Conservation (phyloP, 2,888 invertebrate species). For the Agrypnus murinus region DNA sequence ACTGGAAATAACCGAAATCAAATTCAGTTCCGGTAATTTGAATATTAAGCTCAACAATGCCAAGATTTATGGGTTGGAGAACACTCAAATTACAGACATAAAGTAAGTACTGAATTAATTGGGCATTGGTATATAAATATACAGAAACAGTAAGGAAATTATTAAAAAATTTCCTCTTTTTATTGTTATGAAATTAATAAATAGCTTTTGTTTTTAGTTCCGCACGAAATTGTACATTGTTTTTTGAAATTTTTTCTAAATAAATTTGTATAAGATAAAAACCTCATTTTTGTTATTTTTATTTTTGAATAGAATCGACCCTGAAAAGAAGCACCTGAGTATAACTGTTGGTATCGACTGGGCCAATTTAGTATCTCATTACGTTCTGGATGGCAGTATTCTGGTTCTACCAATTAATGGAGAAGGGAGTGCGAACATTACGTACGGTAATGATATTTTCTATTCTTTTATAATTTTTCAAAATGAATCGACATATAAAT, state of each 20-base stretch:
- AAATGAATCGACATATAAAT: too few species aligned
- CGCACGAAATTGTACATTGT: too few species aligned
- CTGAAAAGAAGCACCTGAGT: conserved; percentile 49
- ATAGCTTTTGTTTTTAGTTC: too few species aligned
- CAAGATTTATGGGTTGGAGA: conserved; percentile 59
- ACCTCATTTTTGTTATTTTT: too few species aligned
- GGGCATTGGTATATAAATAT: too few species aligned
- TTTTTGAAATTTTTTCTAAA: too few species aligned
- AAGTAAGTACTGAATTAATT: conserved; percentile 50
- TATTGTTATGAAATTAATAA: too few species aligned
- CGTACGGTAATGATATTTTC: conserved; percentile 59
- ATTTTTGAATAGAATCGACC: conserved; percentile 54
- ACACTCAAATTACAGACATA: conserved; percentile 52
- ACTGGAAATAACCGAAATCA: conserved; percentile 58
- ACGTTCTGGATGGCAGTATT: conserved; percentile 64
- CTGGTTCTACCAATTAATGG: conserved; percentile 63
- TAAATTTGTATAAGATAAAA: too few species aligned
- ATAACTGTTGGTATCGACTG: conserved; percentile 52
- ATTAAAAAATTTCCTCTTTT: too few species aligned
- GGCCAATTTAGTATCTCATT: conserved; percentile 58
- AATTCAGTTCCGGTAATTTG: conserved; percentile 58
- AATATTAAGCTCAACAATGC: conserved; percentile 58
- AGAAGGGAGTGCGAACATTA: conserved; percentile 63
- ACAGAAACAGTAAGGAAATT: too few species aligned
- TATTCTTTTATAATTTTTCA: conserved; percentile 1